Evolutionary conservation across 2,113 vertebrate genomes (phyloP).

Genomic region (Phalacrocorax brasilianus): DNA sequence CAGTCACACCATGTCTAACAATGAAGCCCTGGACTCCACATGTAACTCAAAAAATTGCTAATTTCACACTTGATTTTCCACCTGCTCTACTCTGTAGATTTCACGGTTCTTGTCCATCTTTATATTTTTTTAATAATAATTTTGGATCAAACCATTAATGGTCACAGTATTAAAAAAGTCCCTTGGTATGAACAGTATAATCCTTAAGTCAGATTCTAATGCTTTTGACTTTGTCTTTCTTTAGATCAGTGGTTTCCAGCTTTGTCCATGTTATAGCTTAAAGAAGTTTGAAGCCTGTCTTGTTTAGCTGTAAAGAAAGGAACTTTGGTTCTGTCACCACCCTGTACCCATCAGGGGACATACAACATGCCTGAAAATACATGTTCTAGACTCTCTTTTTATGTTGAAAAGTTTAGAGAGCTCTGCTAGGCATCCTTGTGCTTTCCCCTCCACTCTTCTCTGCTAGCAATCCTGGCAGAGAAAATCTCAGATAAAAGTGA

Average conservation of each 20-base stretch:
- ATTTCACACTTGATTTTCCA: constrained; percentile 55
- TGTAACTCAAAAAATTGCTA: constrained; percentile 15
- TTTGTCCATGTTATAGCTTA: background rate
- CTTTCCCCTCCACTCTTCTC: background rate
- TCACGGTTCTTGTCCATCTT: background rate
- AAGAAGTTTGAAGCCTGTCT: background rate
- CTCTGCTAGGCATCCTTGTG: fast-evolving
- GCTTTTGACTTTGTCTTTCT: background rate
- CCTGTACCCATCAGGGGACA: background rate
- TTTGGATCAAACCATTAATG: background rate
- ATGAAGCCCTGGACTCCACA: background rate
- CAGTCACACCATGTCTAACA: background rate
- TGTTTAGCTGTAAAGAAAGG: background rate
- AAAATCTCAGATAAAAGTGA: background rate
- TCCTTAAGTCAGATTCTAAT: background rate
- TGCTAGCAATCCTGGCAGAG: background rate
- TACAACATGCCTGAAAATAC: background rate
- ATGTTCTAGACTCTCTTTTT: background rate
- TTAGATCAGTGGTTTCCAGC: background rate
- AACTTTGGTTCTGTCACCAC: background rate
- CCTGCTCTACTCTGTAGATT: background rate
- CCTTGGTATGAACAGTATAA: background rate
- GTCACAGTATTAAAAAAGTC: background rate
- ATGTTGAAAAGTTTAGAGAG: background rate
- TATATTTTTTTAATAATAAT: background rate